Evolutionary conservation across 53 echinoderm and acorn worm genomes (phyloP), one percentile per base, ranked within the genome.

Genomic region (Paelopatides confundens): DNA sequence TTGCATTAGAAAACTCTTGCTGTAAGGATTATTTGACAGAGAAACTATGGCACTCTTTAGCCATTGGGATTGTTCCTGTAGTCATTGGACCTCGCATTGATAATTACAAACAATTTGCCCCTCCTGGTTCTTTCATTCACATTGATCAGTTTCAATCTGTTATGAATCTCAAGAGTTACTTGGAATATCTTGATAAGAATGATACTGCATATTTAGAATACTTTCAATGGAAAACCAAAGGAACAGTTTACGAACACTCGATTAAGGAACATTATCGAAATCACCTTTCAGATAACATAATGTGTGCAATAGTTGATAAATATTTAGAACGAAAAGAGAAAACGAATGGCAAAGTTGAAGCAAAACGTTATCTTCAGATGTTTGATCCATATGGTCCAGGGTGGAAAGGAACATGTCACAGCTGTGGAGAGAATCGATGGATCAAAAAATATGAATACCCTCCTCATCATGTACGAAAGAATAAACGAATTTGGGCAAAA

Each of bases 331-430:
- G 78, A 1, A 47, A 47, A 78, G 2, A 9, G 10, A 32, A 23
- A 58, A n/a, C 17, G n/a, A 58, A 58, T 26, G 58, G 6, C 5
- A 58, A 58, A 23, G 58, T 23, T 58, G 5, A 17, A 12, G 3
- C 50, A 28, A 49, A 4, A 31, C 13, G n/a, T 24, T 6, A 43
- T 18, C 32, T 32, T 30, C 12, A 78, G 51, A 78, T 52, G 78
- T 78, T 78, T 78, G 78, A 78, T 31, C 78, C 51, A 17, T 78
- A 78, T 31, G 78, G 78, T 51, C 30, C 78, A 17, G 52, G 27
- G 28, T 78, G 78, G 78, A 78, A 78, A 31, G 51, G 51, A 78
- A 51, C 78, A 24, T 78, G 78, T 52, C 51, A 78, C 31, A 26
- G 47, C 31, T 78, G 78, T 78, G 78, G 50, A 2, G 47, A 28